Evolutionary conservation across 2,888 invertebrate species (phyloP).

Genomic region (Megamerina dolium): DNA sequence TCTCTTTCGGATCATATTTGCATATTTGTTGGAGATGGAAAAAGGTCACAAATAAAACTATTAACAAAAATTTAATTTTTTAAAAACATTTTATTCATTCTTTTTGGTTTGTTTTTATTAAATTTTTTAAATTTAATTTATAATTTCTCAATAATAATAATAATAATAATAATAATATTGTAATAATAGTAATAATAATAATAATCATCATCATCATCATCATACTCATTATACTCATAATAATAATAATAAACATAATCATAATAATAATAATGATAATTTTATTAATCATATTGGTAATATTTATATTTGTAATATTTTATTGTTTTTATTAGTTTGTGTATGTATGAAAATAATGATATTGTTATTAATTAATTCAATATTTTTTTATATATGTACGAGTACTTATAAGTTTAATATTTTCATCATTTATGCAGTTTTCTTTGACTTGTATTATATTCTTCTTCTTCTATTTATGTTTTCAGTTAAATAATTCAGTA

Average conservation of each 20-base stretch:
- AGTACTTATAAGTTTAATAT: no score
- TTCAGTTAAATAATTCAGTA: no score
- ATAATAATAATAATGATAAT: constrained; percentile 19
- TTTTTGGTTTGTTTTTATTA: constrained; percentile 14
- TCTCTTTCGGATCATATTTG: no score
- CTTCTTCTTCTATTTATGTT: no score
- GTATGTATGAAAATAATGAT: constrained; percentile 44
- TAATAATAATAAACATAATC: constrained; percentile 22
- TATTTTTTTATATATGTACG: no score
- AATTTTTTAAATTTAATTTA: constrained; percentile 18
- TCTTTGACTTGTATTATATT: no score
- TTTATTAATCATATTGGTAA: constrained; percentile 24
- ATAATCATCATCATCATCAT: constrained; percentile 22
- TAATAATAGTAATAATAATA: constrained; percentile 18
- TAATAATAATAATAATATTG: no score
- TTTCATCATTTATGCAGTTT: no score
- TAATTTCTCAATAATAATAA: constrained; percentile 15
- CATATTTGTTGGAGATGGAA: no score
- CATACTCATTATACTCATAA: constrained; percentile 1
- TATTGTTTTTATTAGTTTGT: constrained; percentile 11
- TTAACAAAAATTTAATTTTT: constrained; percentile 27
- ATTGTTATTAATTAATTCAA: no score
- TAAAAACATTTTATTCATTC: constrained; percentile 29
- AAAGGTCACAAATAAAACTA: no score
- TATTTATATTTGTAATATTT: constrained; percentile 6